Evolutionary conservation across 2,113 vertebrate species (phyloP).

Genomic region (Psephotus haematonotus): DNA sequence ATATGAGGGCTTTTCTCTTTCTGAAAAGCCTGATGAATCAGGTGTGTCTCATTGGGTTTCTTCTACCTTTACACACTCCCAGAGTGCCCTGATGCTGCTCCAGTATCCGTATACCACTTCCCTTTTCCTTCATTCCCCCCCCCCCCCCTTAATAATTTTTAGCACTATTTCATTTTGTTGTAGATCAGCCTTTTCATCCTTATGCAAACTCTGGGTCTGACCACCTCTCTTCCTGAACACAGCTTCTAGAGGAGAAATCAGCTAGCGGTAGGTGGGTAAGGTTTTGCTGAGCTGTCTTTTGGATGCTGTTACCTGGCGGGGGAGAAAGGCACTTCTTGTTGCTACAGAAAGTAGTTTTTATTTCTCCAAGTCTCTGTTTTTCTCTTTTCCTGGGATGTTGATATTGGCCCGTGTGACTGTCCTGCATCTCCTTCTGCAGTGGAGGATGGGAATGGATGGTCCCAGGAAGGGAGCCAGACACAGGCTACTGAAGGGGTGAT

Average conservation of each 20-base stretch:
- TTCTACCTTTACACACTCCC: not conserved
- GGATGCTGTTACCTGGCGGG: not conserved
- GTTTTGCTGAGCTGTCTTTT: not conserved
- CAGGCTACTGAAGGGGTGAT: not conserved
- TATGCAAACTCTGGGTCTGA: not conserved
- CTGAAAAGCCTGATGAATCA: not conserved
- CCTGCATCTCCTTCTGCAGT: not conserved
- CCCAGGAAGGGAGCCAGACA: not conserved
- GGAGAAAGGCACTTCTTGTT: not conserved
- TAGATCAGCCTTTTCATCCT: not conserved
- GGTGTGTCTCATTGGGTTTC: not conserved
- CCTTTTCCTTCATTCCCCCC: fast-evolving
- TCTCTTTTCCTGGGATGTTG: not conserved
- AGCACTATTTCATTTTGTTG: not conserved
- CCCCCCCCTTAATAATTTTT: not conserved
- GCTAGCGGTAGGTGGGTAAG: not conserved
- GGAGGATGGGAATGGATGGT: not conserved
- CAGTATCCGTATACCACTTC: not conserved
- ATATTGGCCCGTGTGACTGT: fast-evolving
- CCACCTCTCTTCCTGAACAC: not conserved
- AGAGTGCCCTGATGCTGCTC: not conserved
- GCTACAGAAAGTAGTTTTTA: not conserved
- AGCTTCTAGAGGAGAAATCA: not conserved
- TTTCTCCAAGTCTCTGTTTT: not conserved
- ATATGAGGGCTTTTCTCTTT: not conserved